Percentiles rank a stretch among this genome's conserved stretches.
Evolutionary conservation across 2,113 vertebrate genomes (phyloP).

Genomic region (Geococcyx californianus): DNA sequence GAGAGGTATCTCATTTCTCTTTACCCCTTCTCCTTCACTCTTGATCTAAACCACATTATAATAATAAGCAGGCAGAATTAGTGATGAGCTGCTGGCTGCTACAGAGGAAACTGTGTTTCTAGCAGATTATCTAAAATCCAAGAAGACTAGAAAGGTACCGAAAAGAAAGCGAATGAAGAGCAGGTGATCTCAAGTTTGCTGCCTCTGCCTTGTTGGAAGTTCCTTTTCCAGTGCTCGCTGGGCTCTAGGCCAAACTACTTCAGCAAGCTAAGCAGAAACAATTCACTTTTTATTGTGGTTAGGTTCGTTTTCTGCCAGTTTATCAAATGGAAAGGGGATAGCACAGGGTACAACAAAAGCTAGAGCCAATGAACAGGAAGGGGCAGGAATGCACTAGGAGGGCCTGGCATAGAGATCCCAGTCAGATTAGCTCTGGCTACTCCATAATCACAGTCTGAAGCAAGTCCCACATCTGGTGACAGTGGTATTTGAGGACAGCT

Average conservation of each 20-base stretch:
- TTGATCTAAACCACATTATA: conserved; percentile 17
- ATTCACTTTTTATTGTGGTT: neutral
- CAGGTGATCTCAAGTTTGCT: neutral
- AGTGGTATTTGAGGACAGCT: neutral
- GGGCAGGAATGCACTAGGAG: neutral
- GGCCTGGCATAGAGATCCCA: neutral
- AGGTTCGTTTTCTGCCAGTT: neutral
- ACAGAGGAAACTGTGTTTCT: neutral
- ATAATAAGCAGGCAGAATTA: conserved; percentile 27
- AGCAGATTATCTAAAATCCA: neutral
- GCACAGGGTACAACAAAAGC: neutral
- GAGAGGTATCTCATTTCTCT: neutral
- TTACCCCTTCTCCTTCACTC: neutral
- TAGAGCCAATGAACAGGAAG: neutral
- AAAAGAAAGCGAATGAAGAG: neutral
- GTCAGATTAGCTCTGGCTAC: neutral
- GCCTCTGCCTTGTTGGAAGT: neutral
- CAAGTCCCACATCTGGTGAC: neutral
- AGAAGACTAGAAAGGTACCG: neutral
- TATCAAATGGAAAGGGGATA: neutral
- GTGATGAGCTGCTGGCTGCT: conserved; percentile 24
- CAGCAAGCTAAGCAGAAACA: neutral
- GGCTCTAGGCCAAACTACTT: conserved; percentile 16
- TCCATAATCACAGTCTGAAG: neutral
- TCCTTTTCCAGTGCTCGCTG: neutral